These are phyloP conservation scores for Cercopithecus mitis DNA, from an alignment of 2,797 vertebrate species.

Conservation along the genomic window DNA sequence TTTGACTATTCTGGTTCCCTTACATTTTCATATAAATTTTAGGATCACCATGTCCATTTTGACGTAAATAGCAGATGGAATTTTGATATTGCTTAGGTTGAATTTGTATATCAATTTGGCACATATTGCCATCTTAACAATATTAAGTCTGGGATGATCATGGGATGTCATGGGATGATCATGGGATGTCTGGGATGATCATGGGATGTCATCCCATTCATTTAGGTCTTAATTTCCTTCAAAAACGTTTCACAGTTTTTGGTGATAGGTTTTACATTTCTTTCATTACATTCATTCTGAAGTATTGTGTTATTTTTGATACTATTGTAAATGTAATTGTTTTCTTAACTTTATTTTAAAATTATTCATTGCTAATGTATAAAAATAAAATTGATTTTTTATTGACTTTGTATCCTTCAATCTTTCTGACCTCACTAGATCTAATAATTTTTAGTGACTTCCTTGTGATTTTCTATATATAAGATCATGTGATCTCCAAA, in stretches of 20 bases:
- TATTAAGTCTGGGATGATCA: background rate
- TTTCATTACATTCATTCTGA: slow-evolving; percentile 15
- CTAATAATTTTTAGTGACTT: background rate
- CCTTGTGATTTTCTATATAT: background rate
- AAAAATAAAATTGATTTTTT: background rate
- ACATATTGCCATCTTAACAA: background rate
- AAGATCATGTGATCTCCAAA: background rate
- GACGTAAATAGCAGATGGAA: background rate
- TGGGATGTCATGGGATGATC: background rate
- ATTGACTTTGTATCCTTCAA: background rate
- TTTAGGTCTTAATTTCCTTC: background rate
- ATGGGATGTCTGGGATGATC: background rate
- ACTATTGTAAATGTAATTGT: background rate
- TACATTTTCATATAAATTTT: slow-evolving; percentile 10
- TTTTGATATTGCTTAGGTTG: background rate
- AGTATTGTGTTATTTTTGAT: background rate
- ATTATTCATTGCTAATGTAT: background rate
- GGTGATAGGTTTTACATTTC: background rate
- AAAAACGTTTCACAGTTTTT: background rate
- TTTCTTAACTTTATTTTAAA: slow-evolving; percentile 33
- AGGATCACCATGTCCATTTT: background rate
- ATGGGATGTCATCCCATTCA: background rate
- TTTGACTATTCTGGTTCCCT: background rate
- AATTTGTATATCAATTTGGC: background rate
- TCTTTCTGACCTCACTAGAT: background rate